A percentile compares a stretch with the other conserved stretches of the same genome.
These are phyloP conservation scores for Drosophila kurseongensis DNA, from an alignment of 1,140 invertebrate genomes.

Conservation along the genomic window DNA sequence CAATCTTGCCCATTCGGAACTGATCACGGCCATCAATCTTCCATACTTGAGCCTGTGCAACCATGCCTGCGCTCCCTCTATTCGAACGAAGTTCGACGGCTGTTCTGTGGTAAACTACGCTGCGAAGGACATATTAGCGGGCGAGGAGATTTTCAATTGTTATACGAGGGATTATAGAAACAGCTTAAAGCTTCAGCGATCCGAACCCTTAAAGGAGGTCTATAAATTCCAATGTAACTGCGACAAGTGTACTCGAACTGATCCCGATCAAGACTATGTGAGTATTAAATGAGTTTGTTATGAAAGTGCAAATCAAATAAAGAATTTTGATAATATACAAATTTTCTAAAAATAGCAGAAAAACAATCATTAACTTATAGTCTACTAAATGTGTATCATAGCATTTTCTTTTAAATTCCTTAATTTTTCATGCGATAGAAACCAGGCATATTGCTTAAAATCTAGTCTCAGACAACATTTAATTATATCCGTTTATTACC, in stretches of 20 bases:
- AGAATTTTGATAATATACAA: too few species aligned
- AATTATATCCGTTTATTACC: not conserved
- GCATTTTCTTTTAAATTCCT: too few species aligned
- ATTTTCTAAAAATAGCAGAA: too few species aligned
- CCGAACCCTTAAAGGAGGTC: constrained; percentile 24
- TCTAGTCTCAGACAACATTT: too few species aligned
- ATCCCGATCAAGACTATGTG: constrained; percentile 65
- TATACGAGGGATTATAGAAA: constrained; percentile 58
- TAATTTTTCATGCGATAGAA: too few species aligned
- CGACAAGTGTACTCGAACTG: constrained; percentile 26
- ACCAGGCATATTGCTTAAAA: not conserved
- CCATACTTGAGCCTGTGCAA: constrained; percentile 71
- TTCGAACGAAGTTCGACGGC: constrained; percentile 58
- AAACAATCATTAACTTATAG: too few species aligned
- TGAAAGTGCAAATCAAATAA: too few species aligned
- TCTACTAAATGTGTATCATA: too few species aligned
- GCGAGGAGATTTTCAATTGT: constrained; percentile 72
- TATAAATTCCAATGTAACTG: constrained; percentile 72
- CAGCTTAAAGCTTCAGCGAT: constrained; percentile 18
- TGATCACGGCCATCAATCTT: constrained; percentile 65
- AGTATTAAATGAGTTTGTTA: constrained; percentile 8
- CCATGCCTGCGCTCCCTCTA: constrained; percentile 58
- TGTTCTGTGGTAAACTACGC: constrained; percentile 45
- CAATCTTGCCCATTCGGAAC: constrained; percentile 21
- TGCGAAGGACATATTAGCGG: constrained; percentile 4